Evolutionary conservation across 2,113 vertebrate genomes (phyloP), one percentile per base, ranked within the genome.

Genomic region (Nicator chloris): DNA sequence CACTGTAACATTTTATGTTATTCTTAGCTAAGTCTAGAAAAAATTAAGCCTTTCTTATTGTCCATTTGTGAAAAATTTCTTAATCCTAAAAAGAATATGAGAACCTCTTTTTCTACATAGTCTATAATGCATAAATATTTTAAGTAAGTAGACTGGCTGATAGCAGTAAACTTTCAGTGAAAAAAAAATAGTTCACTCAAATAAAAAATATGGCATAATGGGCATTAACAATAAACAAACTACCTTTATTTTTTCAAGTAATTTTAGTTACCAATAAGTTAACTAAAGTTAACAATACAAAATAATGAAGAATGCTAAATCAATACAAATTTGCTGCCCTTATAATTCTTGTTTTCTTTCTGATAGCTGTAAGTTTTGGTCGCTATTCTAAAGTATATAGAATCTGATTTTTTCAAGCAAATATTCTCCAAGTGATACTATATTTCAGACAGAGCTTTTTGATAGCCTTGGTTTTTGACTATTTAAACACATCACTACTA

Each of bases 41-140:
- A 69, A 77, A 65, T 1, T 12, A 51, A 68, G 60, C 49, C 30
- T 47, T 92, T 64, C 81, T 81, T 88, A 92, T 83, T 92, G 81
- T 93, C 70, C 76, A 95, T 92, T 96, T 86, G 64, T 96, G 31
- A 94, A 92, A 89, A 90, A 80, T 49, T 64, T 92, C 45, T 92
- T 97, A 89, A 96, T 95, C 83, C 57, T 83, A 65, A 70, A 72
- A 61, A 96, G 77, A 86, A 65, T 77, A 92, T 31, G 42, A 93
- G 64, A 79, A 78, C 17, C 27, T 94, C 61, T 95, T 88, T 97
- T 88, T 93, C 83, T 87, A 59, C 50, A 77, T 28, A 47, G 39
- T 82, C 53, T 91, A n/a, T 64, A 79, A 92, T 79, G 59, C 44
- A 98, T 97, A 84, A 97, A 97, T 98, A 96, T 97, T 97, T 98